Percentiles rank a stretch among this genome's conserved stretches.
Evolutionary conservation across 1,140 invertebrate species (phyloP).

Genomic region (Camponotus pennsylvanicus): DNA sequence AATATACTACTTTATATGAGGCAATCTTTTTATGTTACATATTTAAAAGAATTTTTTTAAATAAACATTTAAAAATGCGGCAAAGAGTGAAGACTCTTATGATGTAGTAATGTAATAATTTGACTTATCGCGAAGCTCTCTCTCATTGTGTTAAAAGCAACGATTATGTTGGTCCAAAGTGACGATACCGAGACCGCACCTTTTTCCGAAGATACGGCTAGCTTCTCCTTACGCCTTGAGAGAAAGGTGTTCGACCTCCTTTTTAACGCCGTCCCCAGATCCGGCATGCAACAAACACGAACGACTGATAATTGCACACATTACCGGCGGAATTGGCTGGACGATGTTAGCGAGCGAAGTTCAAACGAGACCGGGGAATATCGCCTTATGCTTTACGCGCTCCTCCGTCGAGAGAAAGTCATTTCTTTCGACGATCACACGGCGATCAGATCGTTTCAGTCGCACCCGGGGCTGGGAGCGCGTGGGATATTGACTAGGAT

Average conservation of each 20-base stretch:
- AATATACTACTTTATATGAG: background rate
- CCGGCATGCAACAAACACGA: slow-evolving; percentile 65
- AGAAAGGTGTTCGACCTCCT: slow-evolving; percentile 83
- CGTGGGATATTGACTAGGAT: slow-evolving; percentile 19
- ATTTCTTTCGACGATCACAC: slow-evolving; percentile 68
- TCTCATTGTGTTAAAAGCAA: background rate
- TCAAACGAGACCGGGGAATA: slow-evolving; percentile 64
- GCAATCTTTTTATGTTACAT: background rate
- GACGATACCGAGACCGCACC: slow-evolving; percentile 24
- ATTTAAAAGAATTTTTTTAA: background rate
- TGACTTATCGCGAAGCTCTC: too few relatives aligned
- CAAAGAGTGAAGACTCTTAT: background rate
- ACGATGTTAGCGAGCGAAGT: slow-evolving; percentile 73
- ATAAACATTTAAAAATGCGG: background rate
- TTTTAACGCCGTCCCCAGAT: slow-evolving; percentile 65
- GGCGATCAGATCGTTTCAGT: slow-evolving; percentile 8
- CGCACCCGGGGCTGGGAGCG: background rate
- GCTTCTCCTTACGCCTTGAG: slow-evolving; percentile 63
- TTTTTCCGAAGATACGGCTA: slow-evolving; percentile 27
- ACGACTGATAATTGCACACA: slow-evolving; percentile 81
- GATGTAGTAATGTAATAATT: background rate
- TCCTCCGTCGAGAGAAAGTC: slow-evolving; percentile 76
- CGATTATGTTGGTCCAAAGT: background rate
- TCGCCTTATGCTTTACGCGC: slow-evolving; percentile 71
- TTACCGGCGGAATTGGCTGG: slow-evolving; percentile 77